Conservation (phyloP, 1,140 invertebrate genomes). For the Magallana gigas region DNA sequence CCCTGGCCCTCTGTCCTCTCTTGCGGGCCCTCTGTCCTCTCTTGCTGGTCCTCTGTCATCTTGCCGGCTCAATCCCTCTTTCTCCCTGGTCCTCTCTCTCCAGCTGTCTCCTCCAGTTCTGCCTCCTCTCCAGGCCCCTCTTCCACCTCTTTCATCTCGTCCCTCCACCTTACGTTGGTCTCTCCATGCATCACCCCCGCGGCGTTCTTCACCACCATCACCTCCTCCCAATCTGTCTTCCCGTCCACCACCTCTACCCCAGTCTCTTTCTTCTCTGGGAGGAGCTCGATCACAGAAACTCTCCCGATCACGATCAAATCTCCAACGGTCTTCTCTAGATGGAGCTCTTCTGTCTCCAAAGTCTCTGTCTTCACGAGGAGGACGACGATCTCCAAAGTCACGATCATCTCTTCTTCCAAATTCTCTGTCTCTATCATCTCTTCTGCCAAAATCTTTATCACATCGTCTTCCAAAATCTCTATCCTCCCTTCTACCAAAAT, state of each 20-base stretch:
- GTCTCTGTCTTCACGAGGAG: slow-evolving; percentile 8
- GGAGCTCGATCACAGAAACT: slow-evolving; percentile 42
- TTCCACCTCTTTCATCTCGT: not conserved
- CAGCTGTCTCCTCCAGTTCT: slow-evolving; percentile 2
- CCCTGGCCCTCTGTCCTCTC: slow-evolving; percentile 53
- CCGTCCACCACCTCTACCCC: slow-evolving; percentile 31
- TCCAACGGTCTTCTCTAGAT: slow-evolving; percentile 40
- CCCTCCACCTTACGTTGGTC: not conserved
- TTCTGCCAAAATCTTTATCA: slow-evolving; percentile 26
- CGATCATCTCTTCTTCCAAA: slow-evolving; percentile 23
- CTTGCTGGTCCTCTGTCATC: slow-evolving; percentile 47
- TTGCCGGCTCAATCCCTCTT: slow-evolving; percentile 21
- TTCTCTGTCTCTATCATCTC: slow-evolving; percentile 19
- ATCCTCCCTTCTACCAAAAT: slow-evolving; percentile 33
- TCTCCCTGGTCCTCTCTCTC: not conserved
- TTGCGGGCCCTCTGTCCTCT: no score
- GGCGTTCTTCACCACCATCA: slow-evolving; percentile 42
- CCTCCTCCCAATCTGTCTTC: slow-evolving; percentile 41
- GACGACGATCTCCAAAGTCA: not conserved
- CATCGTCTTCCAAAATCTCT: slow-evolving; percentile 31
- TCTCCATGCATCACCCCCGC: slow-evolving; percentile 30
- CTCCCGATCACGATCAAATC: slow-evolving; percentile 45
- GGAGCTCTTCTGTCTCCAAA: slow-evolving; percentile 44
- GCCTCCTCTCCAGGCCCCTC: slow-evolving; percentile 39
- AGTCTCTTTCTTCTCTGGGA: slow-evolving; percentile 55